Percentiles rank a stretch among this genome's conserved stretches.
Evolutionary conservation across 2,888 invertebrate genomes (phyloP).

Genomic region (Pantelozetes paolii): DNA sequence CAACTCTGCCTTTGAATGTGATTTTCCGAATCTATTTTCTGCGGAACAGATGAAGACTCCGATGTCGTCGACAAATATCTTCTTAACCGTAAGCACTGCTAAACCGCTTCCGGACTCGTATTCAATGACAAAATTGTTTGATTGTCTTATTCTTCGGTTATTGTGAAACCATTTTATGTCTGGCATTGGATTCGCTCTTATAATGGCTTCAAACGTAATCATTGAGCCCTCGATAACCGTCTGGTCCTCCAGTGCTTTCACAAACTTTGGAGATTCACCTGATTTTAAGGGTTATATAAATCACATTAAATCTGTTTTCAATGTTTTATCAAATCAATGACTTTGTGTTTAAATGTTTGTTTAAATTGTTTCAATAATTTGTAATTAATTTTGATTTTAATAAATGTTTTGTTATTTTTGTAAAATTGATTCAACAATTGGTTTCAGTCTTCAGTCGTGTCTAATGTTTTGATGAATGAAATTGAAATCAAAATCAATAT

Average conservation of each 20-base stretch:
- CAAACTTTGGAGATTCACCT: conserved; percentile 66
- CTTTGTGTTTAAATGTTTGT: too few species aligned
- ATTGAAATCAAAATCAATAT: too few species aligned
- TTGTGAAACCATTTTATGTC: conserved; percentile 51
- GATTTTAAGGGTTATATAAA: too few species aligned
- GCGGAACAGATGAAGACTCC: conserved; percentile 85
- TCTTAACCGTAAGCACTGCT: conserved; percentile 46
- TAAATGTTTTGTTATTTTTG: too few species aligned
- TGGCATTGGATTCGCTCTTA: conserved; percentile 56
- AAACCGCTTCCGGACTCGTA: too few species aligned
- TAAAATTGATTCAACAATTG: too few species aligned
- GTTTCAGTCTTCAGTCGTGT: too few species aligned
- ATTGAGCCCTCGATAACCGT: conserved; percentile 86
- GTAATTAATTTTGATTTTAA: too few species aligned
- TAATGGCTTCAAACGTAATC: conserved; percentile 73
- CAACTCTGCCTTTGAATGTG: conserved; percentile 65
- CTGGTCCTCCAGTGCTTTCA: conserved; percentile 77
- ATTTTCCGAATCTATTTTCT: conserved; percentile 79
- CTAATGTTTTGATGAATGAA: too few species aligned
- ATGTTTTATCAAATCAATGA: too few species aligned
- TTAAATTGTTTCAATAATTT: too few species aligned
- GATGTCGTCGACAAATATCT: conserved; percentile 68
- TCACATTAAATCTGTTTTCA: too few species aligned
- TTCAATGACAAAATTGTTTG: conserved; percentile 45
- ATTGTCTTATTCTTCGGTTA: conserved; percentile 49